Percentiles rank a stretch among this genome's conserved stretches.
phyloP scores from a whole-genome alignment of 2,888 invertebrate genomes.

The Cataglyphis rosenhaueri region DNA sequence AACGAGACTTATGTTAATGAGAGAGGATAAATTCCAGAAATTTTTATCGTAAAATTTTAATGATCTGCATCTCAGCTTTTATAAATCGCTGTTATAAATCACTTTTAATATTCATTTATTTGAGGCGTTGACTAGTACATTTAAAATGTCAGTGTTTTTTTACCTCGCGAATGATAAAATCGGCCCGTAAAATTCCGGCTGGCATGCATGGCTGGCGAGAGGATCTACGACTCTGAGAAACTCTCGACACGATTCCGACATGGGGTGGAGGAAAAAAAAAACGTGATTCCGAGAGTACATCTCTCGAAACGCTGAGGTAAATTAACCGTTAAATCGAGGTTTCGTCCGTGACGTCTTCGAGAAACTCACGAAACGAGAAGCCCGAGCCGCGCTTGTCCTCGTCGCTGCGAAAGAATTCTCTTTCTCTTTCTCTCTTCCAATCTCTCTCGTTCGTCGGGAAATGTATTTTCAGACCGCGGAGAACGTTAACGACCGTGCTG shows the following conservation, averaged over 20 bases:
- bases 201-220: not conserved
- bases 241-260: slow-evolving; percentile 41
- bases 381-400: slow-evolving; percentile 25
- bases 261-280: slow-evolving; percentile 24
- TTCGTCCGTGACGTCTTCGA: slow-evolving; percentile 53
- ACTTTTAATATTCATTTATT: not conserved
- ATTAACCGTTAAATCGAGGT: slow-evolving; percentile 56
- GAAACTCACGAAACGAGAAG: slow-evolving; percentile 53
- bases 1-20: not conserved
- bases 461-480: slow-evolving; percentile 55
- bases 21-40: not conserved
- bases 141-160: slow-evolving; percentile 28
- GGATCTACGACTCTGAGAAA: slow-evolving; percentile 40
- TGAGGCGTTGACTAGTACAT: slow-evolving; percentile 8
- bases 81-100: not conserved
- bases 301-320: slow-evolving; percentile 51
- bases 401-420: slow-evolving; percentile 36
- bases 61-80: not conserved
- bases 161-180: slow-evolving; percentile 30
- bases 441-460: slow-evolving; percentile 25
- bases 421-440: slow-evolving; percentile 3
- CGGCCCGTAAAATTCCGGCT: slow-evolving; percentile 16
- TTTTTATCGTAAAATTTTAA: not conserved
- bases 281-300: slow-evolving; percentile 39
- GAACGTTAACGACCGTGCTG: slow-evolving; percentile 54